These are phyloP conservation scores for Dendropsophus ebraccatus DNA, from an alignment of 2,113 vertebrate species.

Conservation along the genomic window DNA sequence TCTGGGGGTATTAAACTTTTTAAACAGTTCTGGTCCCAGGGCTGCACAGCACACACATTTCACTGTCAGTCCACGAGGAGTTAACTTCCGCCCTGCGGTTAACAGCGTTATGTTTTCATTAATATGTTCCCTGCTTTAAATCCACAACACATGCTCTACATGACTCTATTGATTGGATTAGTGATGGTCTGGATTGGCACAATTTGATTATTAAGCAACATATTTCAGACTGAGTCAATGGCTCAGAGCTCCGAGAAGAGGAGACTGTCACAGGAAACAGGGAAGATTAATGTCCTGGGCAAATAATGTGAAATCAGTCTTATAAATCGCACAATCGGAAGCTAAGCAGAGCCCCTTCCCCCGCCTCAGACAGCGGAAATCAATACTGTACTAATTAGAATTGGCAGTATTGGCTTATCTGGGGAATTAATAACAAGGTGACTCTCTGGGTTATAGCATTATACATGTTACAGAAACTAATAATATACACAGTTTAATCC, in stretches of 20 bases:
- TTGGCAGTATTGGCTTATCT: background rate
- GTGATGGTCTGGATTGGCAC: background rate
- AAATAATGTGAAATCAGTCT: constrained; percentile 30
- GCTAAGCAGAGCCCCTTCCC: background rate
- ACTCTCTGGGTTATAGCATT: background rate
- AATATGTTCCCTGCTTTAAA: constrained; percentile 9
- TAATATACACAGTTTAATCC: too few species aligned
- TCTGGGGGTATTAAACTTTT: background rate
- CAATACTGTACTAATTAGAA: background rate
- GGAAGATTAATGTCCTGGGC: background rate
- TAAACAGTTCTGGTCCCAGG: background rate
- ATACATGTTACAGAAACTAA: background rate
- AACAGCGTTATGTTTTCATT: background rate
- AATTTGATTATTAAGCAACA: constrained; percentile 34
- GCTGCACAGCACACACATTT: background rate
- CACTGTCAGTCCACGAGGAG: background rate
- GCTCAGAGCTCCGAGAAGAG: background rate
- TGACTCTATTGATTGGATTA: constrained; percentile 9
- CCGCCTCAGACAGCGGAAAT: background rate
- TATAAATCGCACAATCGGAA: background rate
- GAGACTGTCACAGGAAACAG: constrained; percentile 27
- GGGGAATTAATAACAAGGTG: background rate
- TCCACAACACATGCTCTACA: constrained; percentile 13
- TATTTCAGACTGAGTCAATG: background rate
- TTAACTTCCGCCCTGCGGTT: constrained; percentile 1